Conservation (phyloP, 2,113 vertebrate genomes). For the Panurus biarmicus region DNA sequence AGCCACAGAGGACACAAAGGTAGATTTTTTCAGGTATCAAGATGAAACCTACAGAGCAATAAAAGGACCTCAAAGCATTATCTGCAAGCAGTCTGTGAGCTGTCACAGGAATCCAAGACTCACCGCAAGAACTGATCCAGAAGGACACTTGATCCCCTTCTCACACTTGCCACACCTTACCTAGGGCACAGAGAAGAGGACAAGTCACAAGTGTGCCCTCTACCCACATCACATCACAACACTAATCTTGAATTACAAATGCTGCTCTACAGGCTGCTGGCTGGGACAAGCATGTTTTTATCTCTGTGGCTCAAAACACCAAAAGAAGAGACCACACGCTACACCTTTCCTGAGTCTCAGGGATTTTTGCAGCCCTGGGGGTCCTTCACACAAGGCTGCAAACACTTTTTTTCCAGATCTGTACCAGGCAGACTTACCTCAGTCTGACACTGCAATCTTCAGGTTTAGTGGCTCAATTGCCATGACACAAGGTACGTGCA, state of each 20-base stretch:
- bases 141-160: conserved; percentile 61
- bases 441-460: background rate
- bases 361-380: background rate
- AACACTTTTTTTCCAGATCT: background rate
- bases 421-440: background rate
- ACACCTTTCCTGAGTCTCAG: background rate
- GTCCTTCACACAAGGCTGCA: background rate
- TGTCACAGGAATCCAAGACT: background rate
- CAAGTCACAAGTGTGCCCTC: conserved; percentile 11
- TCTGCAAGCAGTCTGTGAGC: background rate
- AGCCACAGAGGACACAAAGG: background rate
- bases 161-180: conserved; percentile 52
- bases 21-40: background rate
- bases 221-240: background rate
- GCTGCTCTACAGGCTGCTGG: background rate
- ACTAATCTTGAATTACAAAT: background rate
- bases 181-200: conserved; percentile 43
- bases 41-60: background rate
- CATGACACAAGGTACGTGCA: background rate
- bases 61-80: background rate
- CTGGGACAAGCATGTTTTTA: background rate
- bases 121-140: conserved; percentile 57
- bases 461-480: background rate
- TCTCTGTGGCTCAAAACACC: background rate
- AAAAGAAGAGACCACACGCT: background rate